Evolutionary conservation across 2,113 vertebrate species (phyloP), one percentile per base, ranked within the genome.

Genomic region (Ctenodactylus gundi): DNA sequence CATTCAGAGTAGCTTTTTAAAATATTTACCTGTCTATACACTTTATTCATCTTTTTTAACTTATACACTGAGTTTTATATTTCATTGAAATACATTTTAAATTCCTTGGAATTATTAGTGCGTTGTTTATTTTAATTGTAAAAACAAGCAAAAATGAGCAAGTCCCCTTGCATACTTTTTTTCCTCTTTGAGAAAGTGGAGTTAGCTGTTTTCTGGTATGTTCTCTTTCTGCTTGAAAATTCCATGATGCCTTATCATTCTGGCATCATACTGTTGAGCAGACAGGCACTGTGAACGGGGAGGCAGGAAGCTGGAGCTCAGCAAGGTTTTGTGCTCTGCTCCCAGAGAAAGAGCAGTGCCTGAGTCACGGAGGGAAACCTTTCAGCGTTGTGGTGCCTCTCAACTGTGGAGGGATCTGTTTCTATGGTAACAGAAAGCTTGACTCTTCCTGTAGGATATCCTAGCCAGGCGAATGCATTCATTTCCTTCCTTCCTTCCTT

Each of bases 321-420:
- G 91, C 87, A 29, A 73, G 9, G 58, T 85, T 83, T 88, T 91
- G 84, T 92, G 95, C 53, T 78, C 55, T 39, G 2, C 31, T 92
- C 82, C 90, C 75, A 87, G 88, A 94, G 88, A 93, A 90, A 92
- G 92, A 96, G 91, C 29, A 67, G 84, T 84, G 91, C 93, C 93
- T 95, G 88, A 95, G 78, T 95, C 94, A 89, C 81, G 57, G n/a
- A 67, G 80, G 90, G 94, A 96, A 90, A 82, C 55, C 92, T 96
- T 94, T 91, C 57, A 70, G 85, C 91, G 34, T 88, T 85, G 55
- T 62, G 90, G 91, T 88, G 92, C 27, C 77, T 91, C 55, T 90
- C 93, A 96, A 89, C 95, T 94, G 94, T 89, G 84, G 76, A 76
- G 20, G 65, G 57, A 91, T 89, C 88, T 64, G 41, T 97, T 94